Evolutionary conservation across 2,113 vertebrate species (phyloP).

Genomic region (Kryptolebias marmoratus): DNA sequence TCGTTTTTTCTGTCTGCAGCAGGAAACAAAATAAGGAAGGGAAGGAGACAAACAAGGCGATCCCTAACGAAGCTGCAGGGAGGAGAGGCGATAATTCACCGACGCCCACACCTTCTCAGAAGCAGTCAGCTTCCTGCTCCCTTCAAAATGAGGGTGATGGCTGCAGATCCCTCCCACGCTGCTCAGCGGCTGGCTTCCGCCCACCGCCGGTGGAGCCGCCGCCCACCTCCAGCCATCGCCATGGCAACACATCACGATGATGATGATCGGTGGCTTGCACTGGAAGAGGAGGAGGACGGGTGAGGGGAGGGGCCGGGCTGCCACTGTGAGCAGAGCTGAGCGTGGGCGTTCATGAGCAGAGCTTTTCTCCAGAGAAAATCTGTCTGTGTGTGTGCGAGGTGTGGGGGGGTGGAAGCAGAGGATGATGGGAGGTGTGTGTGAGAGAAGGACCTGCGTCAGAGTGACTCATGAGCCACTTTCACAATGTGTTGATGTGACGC

Average conservation of each 20-base stretch:
- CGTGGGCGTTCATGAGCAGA: slow-evolving; percentile 73
- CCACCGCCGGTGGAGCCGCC: slow-evolving; percentile 77
- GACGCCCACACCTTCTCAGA: slow-evolving; percentile 73
- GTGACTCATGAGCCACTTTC: slow-evolving; percentile 85
- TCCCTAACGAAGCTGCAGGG: slow-evolving; percentile 70
- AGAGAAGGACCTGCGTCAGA: slow-evolving; percentile 70
- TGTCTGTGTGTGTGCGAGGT: slow-evolving; percentile 48
- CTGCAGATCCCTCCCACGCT: slow-evolving; percentile 76
- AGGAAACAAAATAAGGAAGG: slow-evolving; percentile 30
- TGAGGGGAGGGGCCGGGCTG: slow-evolving; percentile 56
- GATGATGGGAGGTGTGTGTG: slow-evolving; percentile 60
- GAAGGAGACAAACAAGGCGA: slow-evolving; percentile 64
- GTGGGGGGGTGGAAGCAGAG: slow-evolving; percentile 14
- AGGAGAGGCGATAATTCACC: slow-evolving; percentile 74
- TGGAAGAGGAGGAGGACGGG: slow-evolving; percentile 62
- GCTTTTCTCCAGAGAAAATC: slow-evolving; percentile 69
- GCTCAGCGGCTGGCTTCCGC: slow-evolving; percentile 77
- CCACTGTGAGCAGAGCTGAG: slow-evolving; percentile 58
- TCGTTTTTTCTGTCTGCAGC: slow-evolving; percentile 21
- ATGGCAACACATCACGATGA: slow-evolving; percentile 75
- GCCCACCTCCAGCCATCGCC: slow-evolving; percentile 75
- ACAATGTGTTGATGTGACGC: slow-evolving; percentile 80
- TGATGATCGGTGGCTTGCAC: slow-evolving; percentile 69
- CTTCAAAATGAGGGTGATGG: slow-evolving; percentile 74
- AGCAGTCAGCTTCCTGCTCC: slow-evolving; percentile 76